Conservation (phyloP, 2,113 vertebrate genomes). For the Saguinus midas region DNA sequence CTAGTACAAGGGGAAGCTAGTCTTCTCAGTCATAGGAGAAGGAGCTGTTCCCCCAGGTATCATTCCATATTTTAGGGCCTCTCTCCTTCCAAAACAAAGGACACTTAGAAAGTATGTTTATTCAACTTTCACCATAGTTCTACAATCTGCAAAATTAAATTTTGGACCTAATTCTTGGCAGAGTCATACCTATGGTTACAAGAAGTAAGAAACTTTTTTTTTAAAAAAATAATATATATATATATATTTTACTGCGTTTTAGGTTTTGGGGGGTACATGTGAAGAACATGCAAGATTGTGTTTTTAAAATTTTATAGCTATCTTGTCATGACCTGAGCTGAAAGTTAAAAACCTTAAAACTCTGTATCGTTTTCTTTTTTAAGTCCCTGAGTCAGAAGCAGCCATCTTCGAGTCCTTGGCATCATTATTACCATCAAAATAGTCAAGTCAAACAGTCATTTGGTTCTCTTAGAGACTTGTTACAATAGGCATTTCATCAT, state of each 20-base stretch:
- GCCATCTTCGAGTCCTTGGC: background rate
- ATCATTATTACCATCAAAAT: background rate
- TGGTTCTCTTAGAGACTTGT: background rate
- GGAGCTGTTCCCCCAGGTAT: background rate
- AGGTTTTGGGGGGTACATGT: no score
- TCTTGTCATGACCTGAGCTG: background rate
- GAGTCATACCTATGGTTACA: background rate
- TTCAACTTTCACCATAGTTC: constrained; percentile 28
- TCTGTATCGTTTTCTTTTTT: background rate
- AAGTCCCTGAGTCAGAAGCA: background rate
- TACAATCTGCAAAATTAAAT: constrained; percentile 24
- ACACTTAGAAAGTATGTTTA: background rate
- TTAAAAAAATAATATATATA: no score
- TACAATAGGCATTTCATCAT: background rate
- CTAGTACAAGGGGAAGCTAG: background rate
- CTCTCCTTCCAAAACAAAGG: background rate
- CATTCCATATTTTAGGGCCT: background rate
- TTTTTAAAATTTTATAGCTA: background rate
- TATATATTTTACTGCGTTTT: no score
- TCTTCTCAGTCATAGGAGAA: background rate
- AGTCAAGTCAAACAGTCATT: background rate
- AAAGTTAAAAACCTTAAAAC: background rate
- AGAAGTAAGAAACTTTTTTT: background rate
- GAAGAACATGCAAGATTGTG: no score
- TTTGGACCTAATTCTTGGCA: background rate